These are phyloP conservation scores for Podarcis cretensis DNA, from an alignment of 2,113 vertebrate genomes.

Conservation along the genomic window DNA sequence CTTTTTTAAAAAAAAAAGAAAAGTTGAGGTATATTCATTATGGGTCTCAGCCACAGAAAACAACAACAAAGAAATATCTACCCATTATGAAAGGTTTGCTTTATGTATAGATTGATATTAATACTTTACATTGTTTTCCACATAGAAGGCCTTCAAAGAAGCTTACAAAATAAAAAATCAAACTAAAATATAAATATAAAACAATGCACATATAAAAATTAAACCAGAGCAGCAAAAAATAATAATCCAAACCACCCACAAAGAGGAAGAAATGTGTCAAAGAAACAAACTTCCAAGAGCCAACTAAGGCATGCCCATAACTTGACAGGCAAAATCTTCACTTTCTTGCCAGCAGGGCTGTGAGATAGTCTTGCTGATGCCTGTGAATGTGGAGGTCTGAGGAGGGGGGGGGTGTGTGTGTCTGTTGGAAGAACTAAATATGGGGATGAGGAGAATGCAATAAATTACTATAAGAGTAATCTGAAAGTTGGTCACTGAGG, in stretches of 20 bases:
- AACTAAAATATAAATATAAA: background rate
- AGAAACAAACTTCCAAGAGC: background rate
- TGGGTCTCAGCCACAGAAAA: background rate
- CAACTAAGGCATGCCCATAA: background rate
- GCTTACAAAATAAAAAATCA: background rate
- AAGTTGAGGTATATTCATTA: background rate
- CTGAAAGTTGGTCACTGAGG: background rate
- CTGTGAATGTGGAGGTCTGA: background rate
- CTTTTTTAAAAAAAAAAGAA: background rate
- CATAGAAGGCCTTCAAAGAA: background rate
- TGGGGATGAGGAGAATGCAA: background rate
- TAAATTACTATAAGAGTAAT: background rate
- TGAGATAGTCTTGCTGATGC: background rate
- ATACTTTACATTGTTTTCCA: background rate
- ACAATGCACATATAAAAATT: background rate
- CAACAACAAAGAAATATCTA: background rate
- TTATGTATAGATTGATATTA: background rate
- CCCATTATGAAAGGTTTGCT: background rate
- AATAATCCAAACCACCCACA: background rate
- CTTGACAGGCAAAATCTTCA: background rate
- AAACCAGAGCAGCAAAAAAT: background rate
- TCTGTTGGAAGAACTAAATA: background rate
- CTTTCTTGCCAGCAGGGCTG: background rate
- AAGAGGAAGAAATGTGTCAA: background rate
- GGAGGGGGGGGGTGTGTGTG: background rate